Conservation (phyloP, 2,113 vertebrate species). For the Chaetura pelagica region DNA sequence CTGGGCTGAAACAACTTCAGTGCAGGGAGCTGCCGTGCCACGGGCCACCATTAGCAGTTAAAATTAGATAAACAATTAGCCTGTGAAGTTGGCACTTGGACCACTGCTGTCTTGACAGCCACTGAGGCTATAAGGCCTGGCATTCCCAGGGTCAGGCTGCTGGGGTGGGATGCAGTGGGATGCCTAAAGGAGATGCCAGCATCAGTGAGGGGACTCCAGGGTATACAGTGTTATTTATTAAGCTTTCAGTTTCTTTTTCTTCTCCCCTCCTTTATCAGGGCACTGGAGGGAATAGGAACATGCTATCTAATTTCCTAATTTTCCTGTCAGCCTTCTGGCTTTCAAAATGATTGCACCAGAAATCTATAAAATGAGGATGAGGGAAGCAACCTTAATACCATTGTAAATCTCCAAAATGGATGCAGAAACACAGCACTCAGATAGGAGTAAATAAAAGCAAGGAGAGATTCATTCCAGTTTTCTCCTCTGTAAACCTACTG, state of each 20-base stretch:
- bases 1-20: neutral
- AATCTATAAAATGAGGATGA: slow-evolving; percentile 62
- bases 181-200: neutral
- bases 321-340: slow-evolving; percentile 60
- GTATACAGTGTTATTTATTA: neutral
- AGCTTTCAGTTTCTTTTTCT: neutral
- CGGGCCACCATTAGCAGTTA: neutral
- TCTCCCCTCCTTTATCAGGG: neutral
- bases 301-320: slow-evolving; percentile 62
- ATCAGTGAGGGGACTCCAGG: fast-evolving
- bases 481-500: slow-evolving; percentile 44
- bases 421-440: slow-evolving; percentile 53
- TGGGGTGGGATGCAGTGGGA: neutral
- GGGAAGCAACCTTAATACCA: slow-evolving; percentile 57
- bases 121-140: fast-evolving
- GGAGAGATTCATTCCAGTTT: slow-evolving; percentile 58
- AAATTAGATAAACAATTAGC: slow-evolving; percentile 35
- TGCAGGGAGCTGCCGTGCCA: neutral
- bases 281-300: slow-evolving; percentile 10
- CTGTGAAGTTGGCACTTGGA: neutral
- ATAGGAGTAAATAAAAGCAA: slow-evolving; percentile 66
- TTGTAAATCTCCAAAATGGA: slow-evolving; percentile 70
- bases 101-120: neutral
- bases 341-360: slow-evolving; percentile 60
- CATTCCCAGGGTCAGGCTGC: fast-evolving